Evolutionary conservation across 1,140 invertebrate genomes (phyloP).

Genomic region (Hypothenemus hampei): DNA sequence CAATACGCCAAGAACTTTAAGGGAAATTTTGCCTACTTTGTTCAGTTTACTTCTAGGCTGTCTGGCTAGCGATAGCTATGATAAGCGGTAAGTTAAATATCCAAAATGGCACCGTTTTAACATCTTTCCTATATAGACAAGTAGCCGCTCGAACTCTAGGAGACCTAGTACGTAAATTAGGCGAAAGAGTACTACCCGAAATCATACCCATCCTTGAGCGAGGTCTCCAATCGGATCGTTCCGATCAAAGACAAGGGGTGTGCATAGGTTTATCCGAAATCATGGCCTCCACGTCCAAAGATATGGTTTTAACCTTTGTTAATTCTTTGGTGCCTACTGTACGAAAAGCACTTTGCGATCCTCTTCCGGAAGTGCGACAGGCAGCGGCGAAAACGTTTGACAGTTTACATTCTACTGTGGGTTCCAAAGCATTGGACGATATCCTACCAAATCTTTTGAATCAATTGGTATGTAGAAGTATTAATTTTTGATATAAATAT

Average conservation of each 20-base stretch:
- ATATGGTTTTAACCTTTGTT: slow-evolving; percentile 91
- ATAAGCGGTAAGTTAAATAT: slow-evolving; percentile 57
- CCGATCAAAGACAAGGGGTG: slow-evolving; percentile 95
- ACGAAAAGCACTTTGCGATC: slow-evolving; percentile 88
- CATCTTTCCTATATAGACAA: slow-evolving; percentile 54
- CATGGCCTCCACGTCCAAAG: slow-evolving; percentile 91
- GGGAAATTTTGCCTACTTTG: slow-evolving; percentile 93
- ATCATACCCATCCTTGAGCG: slow-evolving; percentile 96
- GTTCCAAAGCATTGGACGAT: slow-evolving; percentile 92
- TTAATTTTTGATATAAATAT: neutral
- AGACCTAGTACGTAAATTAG: slow-evolving; percentile 95
- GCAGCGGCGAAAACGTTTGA: slow-evolving; percentile 97
- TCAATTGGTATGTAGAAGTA: slow-evolving; percentile 54
- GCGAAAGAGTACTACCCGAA: slow-evolving; percentile 94
- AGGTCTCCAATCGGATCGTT: slow-evolving; percentile 82
- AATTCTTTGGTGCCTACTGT: slow-evolving; percentile 97
- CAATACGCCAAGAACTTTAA: slow-evolving; percentile 92
- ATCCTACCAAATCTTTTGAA: slow-evolving; percentile 89
- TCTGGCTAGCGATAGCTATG: slow-evolving; percentile 90
- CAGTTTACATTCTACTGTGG: slow-evolving; percentile 90
- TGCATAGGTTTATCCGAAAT: slow-evolving; percentile 98
- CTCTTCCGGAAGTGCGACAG: slow-evolving; percentile 83
- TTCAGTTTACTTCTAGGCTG: slow-evolving; percentile 89
- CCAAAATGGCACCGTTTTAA: neutral
- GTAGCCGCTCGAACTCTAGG: slow-evolving; percentile 93